Evolutionary conservation across 2,888 invertebrate genomes (phyloP), one percentile per base, ranked within the genome.

Genomic region (Eupithecia tripunctaria): DNA sequence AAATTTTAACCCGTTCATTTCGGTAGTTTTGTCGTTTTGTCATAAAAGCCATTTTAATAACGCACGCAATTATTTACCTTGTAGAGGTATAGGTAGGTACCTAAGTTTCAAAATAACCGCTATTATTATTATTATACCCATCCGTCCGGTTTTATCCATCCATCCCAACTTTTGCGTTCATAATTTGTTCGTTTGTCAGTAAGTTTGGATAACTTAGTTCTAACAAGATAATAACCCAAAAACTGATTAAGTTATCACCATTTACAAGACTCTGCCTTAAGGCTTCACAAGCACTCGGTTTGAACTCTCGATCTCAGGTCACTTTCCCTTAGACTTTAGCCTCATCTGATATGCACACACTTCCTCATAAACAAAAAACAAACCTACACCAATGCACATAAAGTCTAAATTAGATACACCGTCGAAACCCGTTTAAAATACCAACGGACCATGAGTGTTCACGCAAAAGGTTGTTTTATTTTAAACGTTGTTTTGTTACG

Each of bases 251-350:
- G 47, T 21, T 51, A 21, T 51, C 47, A 51, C 2, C 21, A 51
- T 51, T 51, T 8, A 21, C 47, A 51, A 51, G 21, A 51, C 47
- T 7, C 21, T 29, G 63, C 65, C 47, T 67, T 47, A 51, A 47
- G 66, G 27, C 32, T 51, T 68, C 59, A 10, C 27, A 56, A 36
- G 60, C 67, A 71, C 68, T 71, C 47, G 62, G 62, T 59, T 51
- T 71, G 74, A 74, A 74, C 74, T 71, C 71, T 71, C 60, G 70
- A 71, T 71, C 74, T 66, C 65, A 66, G 71, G 74, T 74, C 74
- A 74, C 71, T 74, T 74, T 74, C 74, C 68, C 71, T 38, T 56
- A 25, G 70, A 68, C 73, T 60, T 68, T 6, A 67, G 56, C 70
- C 43, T 43, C 27, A 73, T 73, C 73, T 62, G 69, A 73, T 70